phyloP scores from a whole-genome alignment of 2,113 vertebrate species.

The Vombatus ursinus region DNA sequence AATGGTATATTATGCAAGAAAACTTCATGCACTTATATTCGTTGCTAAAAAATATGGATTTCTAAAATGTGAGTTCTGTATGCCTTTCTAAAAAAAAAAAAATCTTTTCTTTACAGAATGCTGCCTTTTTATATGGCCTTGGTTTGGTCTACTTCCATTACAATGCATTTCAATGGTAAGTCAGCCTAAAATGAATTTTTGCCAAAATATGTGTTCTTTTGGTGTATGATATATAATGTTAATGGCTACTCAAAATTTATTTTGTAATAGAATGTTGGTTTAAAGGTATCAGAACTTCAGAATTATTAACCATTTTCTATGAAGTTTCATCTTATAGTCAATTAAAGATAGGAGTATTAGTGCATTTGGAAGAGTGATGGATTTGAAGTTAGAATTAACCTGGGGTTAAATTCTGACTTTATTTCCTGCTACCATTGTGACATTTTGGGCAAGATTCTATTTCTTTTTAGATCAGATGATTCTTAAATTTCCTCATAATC shows the following conservation, averaged over 20 bases:
- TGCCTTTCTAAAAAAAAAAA: conserved; percentile 57
- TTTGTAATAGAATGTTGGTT: not conserved
- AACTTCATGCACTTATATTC: not conserved
- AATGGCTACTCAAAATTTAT: not conserved
- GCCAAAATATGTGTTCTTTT: conserved; percentile 32
- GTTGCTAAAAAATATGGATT: not conserved
- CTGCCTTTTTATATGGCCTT: conserved; percentile 99
- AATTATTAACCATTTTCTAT: not conserved
- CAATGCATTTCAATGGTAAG: conserved; percentile 99
- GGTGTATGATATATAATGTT: not conserved
- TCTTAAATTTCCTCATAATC: not conserved
- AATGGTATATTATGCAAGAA: not conserved
- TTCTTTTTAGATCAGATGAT: not conserved
- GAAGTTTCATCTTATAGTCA: not conserved
- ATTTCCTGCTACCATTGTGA: not conserved
- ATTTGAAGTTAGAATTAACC: not conserved
- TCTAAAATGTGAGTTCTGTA: not conserved
- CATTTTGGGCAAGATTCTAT: not conserved
- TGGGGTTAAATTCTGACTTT: not conserved
- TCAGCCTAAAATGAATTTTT: conserved; percentile 70
- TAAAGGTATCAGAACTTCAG: not conserved
- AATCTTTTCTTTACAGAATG: conserved; percentile 91
- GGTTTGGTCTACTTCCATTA: conserved; percentile 99
- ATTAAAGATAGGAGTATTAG: not conserved
- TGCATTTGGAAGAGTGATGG: not conserved